Conservation (phyloP, 2,797 vertebrate genomes). For the Periophthalmus magnuspinnatus region DNA sequence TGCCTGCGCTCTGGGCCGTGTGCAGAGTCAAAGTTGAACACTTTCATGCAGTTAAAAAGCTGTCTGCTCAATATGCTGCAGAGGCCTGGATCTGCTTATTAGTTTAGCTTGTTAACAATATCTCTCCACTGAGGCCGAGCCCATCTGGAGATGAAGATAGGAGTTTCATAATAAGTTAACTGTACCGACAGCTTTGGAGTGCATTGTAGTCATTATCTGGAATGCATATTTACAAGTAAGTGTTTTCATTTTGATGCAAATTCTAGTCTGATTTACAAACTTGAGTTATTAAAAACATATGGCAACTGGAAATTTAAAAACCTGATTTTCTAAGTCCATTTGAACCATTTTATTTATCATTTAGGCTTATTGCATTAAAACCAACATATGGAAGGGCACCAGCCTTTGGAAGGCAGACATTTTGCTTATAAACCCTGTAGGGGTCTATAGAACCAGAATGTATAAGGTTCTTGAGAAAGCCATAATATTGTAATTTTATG, state of each 20-base stretch:
- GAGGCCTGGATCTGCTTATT: conserved; percentile 62
- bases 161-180: conserved; percentile 62
- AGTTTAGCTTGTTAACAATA: conserved; percentile 69
- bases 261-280: conserved; percentile 4
- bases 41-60: conserved; percentile 62
- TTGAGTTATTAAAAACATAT: background rate
- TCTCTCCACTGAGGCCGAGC: conserved; percentile 64
- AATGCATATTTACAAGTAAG: background rate
- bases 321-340: background rate
- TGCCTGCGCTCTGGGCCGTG: conserved; percentile 35
- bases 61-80: conserved; percentile 65
- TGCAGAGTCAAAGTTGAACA: conserved; percentile 59
- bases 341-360: background rate
- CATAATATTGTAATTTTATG: too few species aligned
- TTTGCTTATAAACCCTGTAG: background rate
- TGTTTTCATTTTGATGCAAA: background rate
- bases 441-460: too few species aligned
- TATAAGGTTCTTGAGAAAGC: too few species aligned
- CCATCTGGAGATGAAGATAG: conserved; percentile 70
- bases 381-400: background rate
- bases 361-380: background rate
- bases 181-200: conserved; percentile 44
- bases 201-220: conserved; percentile 62
- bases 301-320: background rate
- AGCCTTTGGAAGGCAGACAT: background rate